Conservation (phyloP, 2,888 invertebrate species). For the Drosophila colorata region DNA sequence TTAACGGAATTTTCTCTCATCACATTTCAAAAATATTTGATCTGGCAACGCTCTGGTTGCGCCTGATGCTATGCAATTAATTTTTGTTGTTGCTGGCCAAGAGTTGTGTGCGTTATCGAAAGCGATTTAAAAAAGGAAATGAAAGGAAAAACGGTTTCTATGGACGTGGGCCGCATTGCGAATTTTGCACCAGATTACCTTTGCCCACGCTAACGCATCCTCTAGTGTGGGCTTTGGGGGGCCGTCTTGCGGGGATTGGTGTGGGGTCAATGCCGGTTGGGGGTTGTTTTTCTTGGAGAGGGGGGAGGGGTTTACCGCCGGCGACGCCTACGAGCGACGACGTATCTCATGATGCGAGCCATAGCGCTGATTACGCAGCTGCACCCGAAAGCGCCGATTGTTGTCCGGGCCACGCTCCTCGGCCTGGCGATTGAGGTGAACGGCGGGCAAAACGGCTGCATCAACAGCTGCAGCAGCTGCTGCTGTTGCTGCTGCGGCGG, state of each 20-base stretch:
- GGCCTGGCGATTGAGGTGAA: conserved; percentile 44
- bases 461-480: conserved; percentile 47
- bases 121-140: conserved; percentile 10
- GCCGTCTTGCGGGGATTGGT: neutral
- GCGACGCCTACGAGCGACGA: conserved; percentile 63
- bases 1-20: conserved; percentile 32
- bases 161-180: conserved; percentile 54
- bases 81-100: conserved; percentile 17
- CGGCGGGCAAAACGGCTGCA: conserved; percentile 40
- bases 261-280: conserved; percentile 10
- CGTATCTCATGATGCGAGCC: conserved; percentile 81
- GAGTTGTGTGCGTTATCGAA: conserved; percentile 39
- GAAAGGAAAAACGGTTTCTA: conserved; percentile 50
- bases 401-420: conserved; percentile 67
- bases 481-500: conserved; percentile 32
- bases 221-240: conserved; percentile 27
- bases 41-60: conserved; percentile 13
- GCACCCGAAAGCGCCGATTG: conserved; percentile 77
- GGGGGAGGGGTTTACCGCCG: neutral
- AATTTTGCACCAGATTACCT: conserved; percentile 34
- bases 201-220: conserved; percentile 56
- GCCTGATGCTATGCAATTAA: conserved; percentile 18
- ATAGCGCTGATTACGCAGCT: conserved; percentile 79
- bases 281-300: neutral
- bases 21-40: conserved; percentile 4